Conservation (phyloP, 2,888 invertebrate species). For the Dichetophora obliterata region DNA sequence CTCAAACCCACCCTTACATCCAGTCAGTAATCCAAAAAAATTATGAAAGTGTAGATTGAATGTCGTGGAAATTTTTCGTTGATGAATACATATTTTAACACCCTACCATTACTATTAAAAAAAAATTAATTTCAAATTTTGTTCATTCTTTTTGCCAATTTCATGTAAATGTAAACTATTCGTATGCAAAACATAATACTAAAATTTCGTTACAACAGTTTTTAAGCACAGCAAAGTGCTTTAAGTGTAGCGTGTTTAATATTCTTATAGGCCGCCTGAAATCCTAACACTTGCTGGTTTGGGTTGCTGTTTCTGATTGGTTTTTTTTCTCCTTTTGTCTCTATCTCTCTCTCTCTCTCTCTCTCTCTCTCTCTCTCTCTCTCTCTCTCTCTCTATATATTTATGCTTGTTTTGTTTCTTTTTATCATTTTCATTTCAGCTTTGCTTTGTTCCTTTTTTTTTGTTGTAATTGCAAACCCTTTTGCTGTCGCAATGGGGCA, state of each 20-base stretch:
- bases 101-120: too few relatives aligned
- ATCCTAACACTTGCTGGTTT: background rate
- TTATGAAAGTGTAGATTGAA: constrained; percentile 3
- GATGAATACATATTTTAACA: background rate
- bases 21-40: background rate
- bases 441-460: constrained; percentile 12
- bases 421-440: background rate
- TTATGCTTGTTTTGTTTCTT: background rate
- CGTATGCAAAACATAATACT: too few relatives aligned
- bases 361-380: too few relatives aligned
- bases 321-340: too few relatives aligned
- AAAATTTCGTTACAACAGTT: too few relatives aligned
- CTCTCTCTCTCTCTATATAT: background rate
- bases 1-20: background rate
- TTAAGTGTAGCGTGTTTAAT: too few relatives aligned
- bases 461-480: constrained; percentile 1
- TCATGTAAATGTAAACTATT: too few relatives aligned
- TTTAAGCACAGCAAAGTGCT: too few relatives aligned
- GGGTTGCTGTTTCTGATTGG: too few relatives aligned
- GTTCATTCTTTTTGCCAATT: too few relatives aligned
- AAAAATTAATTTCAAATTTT: too few relatives aligned
- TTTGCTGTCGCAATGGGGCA: constrained; percentile 10
- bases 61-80: background rate
- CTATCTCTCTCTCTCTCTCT: too few relatives aligned
- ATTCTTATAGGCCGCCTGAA: background rate